These are phyloP conservation scores for Hylaeus volcanicus DNA, from an alignment of 1,140 invertebrate species.

Conservation along the genomic window DNA sequence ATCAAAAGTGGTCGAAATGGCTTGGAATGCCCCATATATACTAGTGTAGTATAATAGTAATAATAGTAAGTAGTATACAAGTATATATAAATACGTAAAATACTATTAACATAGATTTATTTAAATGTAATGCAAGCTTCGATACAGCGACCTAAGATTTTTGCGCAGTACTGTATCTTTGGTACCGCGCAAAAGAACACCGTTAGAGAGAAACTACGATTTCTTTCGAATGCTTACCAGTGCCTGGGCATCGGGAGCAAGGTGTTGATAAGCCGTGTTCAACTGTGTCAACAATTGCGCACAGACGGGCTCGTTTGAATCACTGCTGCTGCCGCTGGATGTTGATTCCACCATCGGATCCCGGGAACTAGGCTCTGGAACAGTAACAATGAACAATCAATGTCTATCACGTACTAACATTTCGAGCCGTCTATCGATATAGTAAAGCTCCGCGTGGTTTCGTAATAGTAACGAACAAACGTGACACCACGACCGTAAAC, in stretches of 20 bases:
- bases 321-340: slow-evolving; percentile 76
- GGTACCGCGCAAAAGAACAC: background rate
- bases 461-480: background rate
- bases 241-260: slow-evolving; percentile 79
- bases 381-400: background rate
- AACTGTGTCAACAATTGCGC: slow-evolving; percentile 78
- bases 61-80: too few relatives aligned
- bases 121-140: too few relatives aligned
- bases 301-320: slow-evolving; percentile 78
- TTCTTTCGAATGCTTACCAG: slow-evolving; percentile 69
- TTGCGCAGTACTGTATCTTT: background rate
- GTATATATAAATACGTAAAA: too few relatives aligned
- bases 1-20: too few relatives aligned
- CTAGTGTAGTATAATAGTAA: too few relatives aligned
- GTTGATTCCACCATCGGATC: slow-evolving; percentile 79
- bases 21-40: too few relatives aligned
- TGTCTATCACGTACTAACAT: background rate
- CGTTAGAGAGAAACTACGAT: background rate
- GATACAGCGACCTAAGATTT: too few relatives aligned
- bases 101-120: too few relatives aligned
- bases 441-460: background rate
- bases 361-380: slow-evolving; percentile 77
- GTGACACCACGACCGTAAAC: background rate
- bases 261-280: slow-evolving; percentile 78
- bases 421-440: background rate